Conservation (phyloP, 2,797 vertebrate species). For the Pipistrellus pipistrellus region DNA sequence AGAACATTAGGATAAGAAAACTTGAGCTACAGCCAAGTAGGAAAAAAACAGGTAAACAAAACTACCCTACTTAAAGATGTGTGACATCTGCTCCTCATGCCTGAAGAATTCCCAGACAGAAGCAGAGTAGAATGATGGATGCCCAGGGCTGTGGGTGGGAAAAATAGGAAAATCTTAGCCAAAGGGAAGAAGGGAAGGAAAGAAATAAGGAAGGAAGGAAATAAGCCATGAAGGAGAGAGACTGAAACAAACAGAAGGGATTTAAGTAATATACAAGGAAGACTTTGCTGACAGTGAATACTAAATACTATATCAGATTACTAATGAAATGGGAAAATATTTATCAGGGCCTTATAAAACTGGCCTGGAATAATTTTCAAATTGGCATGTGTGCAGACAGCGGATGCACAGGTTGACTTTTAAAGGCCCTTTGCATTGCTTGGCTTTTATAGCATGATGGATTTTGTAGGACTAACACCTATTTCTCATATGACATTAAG, state of each 20-base stretch:
- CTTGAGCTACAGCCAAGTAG: neutral
- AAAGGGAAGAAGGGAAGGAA: too few relatives aligned
- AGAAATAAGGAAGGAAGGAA: too few relatives aligned
- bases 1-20: neutral
- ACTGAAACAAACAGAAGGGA: neutral
- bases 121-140: neutral
- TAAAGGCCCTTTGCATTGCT: neutral
- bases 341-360: constrained; percentile 38
- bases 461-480: constrained; percentile 60
- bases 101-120: neutral
- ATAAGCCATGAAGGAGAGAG: too few relatives aligned
- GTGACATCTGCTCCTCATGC: neutral
- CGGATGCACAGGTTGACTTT: neutral
- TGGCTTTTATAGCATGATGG: constrained; percentile 54
- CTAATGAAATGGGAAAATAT: neutral
- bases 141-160: neutral
- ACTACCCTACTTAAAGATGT: neutral
- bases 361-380: constrained; percentile 19
- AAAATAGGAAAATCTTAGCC: neutral
- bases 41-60: neutral
- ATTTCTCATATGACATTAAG: constrained; percentile 45
- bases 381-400: neutral
- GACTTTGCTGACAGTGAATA: constrained; percentile 39
- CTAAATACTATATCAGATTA: constrained; percentile 11
- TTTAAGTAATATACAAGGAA: constrained; percentile 1